Evolutionary conservation across 2,888 invertebrate species (phyloP), one percentile per base, ranked within the genome.

Genomic region (Argyresthia albistria): DNA sequence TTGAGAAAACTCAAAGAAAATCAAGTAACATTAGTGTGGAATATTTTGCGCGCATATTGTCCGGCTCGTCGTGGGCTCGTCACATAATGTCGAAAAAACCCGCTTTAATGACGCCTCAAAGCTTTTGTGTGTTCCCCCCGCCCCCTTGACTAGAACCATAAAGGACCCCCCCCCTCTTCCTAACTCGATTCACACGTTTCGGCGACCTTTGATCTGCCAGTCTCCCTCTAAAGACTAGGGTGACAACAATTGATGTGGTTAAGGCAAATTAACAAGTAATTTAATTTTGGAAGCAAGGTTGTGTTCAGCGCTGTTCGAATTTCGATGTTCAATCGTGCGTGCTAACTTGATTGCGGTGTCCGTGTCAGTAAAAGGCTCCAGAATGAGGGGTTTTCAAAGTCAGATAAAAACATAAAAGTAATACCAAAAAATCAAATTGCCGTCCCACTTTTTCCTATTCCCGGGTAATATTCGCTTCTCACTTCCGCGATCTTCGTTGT

Each of bases 121-220:
- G 46, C 15, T 46, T 46, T 46, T 46, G 46, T 53, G 50, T 52
- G 51, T 25, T 2, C 47, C 56, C 39, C 42, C 11, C n/a, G 10
- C n/a, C 39, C 11, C 11, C 42, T 42, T 12, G 6, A 42, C 11
- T 4, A 42, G 42, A 12, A 42, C 42, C 25, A 25, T 25, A 25
- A 25, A 25, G 25, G 6, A 25, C 11, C 42, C 10, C 42, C 10
- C 42, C 12, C 11, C 42, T 42, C 42, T 12, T 43, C 55, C 64
- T 70, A 70, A 74, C 71, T 70, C 63, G 62, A 74, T 77, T 74
- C 80, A 75, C 76, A 78, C 74, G 68, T 76, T 70, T 65, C 59
- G 59, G 55, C 16, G 61, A 56, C 64, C 71, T 77, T 79, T 78
- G 79, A 79, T 78, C 71, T 71, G 60, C 9, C 46, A 54, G 60